Conservation (phyloP, 2,888 invertebrate species). For the Callinectes sapidus region DNA sequence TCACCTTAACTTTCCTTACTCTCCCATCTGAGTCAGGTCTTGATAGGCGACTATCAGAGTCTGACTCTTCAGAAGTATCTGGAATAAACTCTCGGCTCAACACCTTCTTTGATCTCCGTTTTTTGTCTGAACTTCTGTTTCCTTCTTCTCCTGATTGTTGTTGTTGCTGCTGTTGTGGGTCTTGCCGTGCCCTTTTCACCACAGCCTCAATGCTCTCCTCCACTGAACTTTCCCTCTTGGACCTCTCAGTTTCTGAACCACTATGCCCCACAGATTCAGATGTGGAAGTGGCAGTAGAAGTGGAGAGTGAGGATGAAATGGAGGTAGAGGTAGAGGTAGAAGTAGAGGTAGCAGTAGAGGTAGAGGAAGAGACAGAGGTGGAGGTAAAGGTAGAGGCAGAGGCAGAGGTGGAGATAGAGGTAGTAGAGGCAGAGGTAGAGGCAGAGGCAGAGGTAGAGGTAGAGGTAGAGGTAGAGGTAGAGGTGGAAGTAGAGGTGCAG, state of each 20-base stretch:
- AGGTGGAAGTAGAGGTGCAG: background rate
- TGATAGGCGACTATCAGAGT: conserved; percentile 55
- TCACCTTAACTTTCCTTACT: conserved; percentile 36
- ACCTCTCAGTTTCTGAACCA: conserved; percentile 54
- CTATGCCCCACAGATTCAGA: conserved; percentile 44
- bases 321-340: conserved; percentile 1
- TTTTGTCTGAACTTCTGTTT: conserved; percentile 49
- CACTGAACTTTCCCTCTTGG: conserved; percentile 66
- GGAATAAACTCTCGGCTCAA: conserved; percentile 63
- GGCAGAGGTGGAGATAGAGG: background rate
- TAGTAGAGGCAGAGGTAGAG: background rate
- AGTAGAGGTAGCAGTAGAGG: background rate
- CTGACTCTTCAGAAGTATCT: conserved; percentile 64
- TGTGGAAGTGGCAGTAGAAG: conserved; percentile 3
- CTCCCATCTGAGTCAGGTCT: conserved; percentile 55
- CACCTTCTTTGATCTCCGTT: conserved; percentile 58
- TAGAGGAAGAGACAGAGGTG: background rate
- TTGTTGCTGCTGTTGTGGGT: conserved; percentile 33
- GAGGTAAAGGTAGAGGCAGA: background rate
- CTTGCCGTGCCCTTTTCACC: conserved; percentile 65
- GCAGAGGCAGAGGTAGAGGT: background rate
- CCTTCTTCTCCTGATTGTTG: conserved; percentile 28
- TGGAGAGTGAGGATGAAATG: background rate
- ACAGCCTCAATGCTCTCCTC: conserved; percentile 71
- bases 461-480: background rate